phyloP scores from a whole-genome alignment of 37 sponge, comb jelly and placozoan genomes.

The Theonella swinhoei region DNA sequence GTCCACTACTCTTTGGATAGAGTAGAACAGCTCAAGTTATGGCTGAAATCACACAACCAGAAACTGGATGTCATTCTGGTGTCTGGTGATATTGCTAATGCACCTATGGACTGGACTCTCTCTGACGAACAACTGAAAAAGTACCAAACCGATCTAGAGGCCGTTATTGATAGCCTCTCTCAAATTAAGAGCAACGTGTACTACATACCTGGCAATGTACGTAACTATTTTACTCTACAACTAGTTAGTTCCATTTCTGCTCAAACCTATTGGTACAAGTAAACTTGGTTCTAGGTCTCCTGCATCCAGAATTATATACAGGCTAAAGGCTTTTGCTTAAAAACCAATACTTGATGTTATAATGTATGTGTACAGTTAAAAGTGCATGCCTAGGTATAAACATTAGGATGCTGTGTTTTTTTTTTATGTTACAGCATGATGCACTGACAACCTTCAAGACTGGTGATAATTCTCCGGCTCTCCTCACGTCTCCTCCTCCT shows the following conservation, averaged over 20 bases:
- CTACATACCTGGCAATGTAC: conserved; percentile 92
- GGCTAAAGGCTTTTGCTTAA: neutral
- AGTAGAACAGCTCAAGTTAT: conserved; percentile 53
- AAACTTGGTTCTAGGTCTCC: too few species aligned
- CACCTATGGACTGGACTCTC: conserved; percentile 57
- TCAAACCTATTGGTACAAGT: too few species aligned
- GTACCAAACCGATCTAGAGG: conserved; percentile 33
- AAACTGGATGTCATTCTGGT: conserved; percentile 78
- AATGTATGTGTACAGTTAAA: neutral
- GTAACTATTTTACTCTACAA: neutral
- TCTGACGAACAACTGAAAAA: conserved; percentile 27
- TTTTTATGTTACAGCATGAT: conserved; percentile 57
- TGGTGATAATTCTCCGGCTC: conserved; percentile 4
- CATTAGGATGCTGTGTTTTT: neutral
- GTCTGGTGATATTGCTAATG: conserved; percentile 83
- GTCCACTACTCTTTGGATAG: conserved; percentile 60
- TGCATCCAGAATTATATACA: neutral
- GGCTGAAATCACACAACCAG: conserved; percentile 21
- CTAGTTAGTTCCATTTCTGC: too few species aligned
- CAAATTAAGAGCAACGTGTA: conserved; percentile 50
- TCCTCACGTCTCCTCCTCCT: neutral
- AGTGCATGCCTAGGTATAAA: too few species aligned
- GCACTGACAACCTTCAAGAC: conserved; percentile 34
- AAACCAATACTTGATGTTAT: too few species aligned
- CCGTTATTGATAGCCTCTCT: conserved; percentile 29